A percentile compares a stretch with the other conserved stretches of the same genome.
These are phyloP conservation scores for Kradibia gibbosae DNA, from an alignment of 1,140 invertebrate genomes.

Conservation along the genomic window DNA sequence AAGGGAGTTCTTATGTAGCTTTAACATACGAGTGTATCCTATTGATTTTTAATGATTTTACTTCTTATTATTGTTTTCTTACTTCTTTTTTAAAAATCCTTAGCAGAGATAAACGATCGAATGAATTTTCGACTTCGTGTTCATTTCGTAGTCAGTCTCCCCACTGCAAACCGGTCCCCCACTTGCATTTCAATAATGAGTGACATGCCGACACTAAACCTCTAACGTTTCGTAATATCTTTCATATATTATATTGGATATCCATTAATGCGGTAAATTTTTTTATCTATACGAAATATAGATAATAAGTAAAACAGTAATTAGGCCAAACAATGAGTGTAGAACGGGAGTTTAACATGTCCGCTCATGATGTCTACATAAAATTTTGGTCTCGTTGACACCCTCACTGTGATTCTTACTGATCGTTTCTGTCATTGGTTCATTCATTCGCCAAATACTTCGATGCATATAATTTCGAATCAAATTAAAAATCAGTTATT, in stretches of 20 bases:
- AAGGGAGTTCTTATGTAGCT: conserved; percentile 18
- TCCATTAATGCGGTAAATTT: conserved; percentile 46
- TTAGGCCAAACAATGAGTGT: conserved; percentile 58
- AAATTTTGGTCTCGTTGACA: conserved; percentile 38
- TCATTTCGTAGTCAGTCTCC: background rate
- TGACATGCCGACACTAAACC: conserved; percentile 28
- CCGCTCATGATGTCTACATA: conserved; percentile 47
- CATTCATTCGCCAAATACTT: background rate
- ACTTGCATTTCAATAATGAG: conserved; percentile 10
- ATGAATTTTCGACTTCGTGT: background rate
- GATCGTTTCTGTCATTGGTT: background rate
- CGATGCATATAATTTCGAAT: conserved; percentile 18
- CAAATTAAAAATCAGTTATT: too few species aligned
- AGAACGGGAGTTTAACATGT: conserved; percentile 4
- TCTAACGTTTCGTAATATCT: conserved; percentile 50
- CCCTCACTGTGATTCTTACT: background rate
- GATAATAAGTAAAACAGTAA: conserved; percentile 55
- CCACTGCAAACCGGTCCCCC: background rate
- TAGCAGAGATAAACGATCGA: background rate
- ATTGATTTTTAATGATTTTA: background rate
- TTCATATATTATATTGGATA: conserved; percentile 50
- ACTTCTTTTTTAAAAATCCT: background rate
- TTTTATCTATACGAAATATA: conserved; percentile 47
- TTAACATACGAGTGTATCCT: background rate
- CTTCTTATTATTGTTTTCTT: background rate